Conservation (phyloP, 2,113 vertebrate genomes). For the Tenrec ecaudatus region DNA sequence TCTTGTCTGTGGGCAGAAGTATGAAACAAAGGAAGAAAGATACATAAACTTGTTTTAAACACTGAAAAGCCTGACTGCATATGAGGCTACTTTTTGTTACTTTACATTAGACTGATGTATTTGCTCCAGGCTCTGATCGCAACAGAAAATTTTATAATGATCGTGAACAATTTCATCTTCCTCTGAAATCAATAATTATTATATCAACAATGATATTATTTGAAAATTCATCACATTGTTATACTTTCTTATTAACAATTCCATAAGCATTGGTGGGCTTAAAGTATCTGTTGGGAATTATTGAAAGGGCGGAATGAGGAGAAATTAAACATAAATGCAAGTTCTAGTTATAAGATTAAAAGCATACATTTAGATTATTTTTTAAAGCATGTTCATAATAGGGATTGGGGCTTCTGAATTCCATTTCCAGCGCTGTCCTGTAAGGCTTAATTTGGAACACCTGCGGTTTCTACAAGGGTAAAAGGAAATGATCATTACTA, state of each 20-base stretch:
- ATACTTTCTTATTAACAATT: neutral
- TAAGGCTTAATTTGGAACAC: constrained; percentile 16
- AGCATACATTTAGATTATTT: neutral
- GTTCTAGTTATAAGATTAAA: constrained; percentile 7
- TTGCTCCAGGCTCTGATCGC: neutral
- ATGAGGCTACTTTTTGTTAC: neutral
- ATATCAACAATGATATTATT: neutral
- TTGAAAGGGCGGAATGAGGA: neutral
- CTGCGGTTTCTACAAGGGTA: neutral
- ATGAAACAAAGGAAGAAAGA: neutral
- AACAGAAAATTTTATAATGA: neutral
- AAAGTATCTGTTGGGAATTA: neutral
- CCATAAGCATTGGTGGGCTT: neutral
- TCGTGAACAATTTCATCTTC: neutral
- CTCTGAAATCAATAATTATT: constrained; percentile 38
- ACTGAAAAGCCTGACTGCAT: neutral
- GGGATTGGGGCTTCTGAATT: neutral
- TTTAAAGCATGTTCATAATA: neutral
- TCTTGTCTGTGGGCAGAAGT: constrained; percentile 78
- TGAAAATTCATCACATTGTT: constrained; percentile 33
- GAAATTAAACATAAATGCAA: constrained; percentile 21
- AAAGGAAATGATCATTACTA: constrained; percentile 28
- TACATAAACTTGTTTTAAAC: neutral
- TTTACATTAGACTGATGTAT: neutral
- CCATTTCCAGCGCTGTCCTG: neutral